Conservation (phyloP, 2,797 vertebrate species). For the Graptemys geographica region DNA sequence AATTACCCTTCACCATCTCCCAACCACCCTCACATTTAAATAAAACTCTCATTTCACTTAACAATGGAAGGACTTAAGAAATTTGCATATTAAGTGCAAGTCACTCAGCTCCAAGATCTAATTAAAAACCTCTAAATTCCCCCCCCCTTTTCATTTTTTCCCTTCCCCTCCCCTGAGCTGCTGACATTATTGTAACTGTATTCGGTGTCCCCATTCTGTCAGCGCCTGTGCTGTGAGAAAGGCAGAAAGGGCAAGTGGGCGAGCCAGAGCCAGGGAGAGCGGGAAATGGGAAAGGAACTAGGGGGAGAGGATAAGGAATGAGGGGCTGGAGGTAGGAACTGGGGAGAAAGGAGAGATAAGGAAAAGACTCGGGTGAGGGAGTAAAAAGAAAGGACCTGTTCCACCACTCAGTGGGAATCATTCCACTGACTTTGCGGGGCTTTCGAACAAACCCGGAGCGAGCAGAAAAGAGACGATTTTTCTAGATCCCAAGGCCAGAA, state of each 20-base stretch:
- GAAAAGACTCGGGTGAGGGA: not conserved
- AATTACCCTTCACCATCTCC: slow-evolving; percentile 63
- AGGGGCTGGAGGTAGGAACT: not conserved
- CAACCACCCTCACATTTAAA: slow-evolving; percentile 72
- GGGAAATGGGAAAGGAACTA: not conserved
- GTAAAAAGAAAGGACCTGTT: not conserved
- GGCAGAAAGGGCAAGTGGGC: not conserved
- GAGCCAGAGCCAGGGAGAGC: not conserved
- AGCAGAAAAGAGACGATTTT: not conserved
- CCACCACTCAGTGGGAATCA: not conserved
- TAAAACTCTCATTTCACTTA: slow-evolving; percentile 72
- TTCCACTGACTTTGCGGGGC: not conserved
- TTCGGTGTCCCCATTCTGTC: slow-evolving; percentile 79
- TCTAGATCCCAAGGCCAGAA: not conserved
- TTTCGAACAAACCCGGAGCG: not conserved
- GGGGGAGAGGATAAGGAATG: not conserved
- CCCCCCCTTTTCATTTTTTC: slow-evolving; percentile 56
- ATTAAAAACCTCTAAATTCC: slow-evolving; percentile 65
- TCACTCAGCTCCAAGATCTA: slow-evolving; percentile 64
- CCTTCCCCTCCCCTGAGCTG: slow-evolving; percentile 64
- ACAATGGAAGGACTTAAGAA: slow-evolving; percentile 67
- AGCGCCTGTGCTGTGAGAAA: slow-evolving; percentile 46
- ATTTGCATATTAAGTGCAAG: slow-evolving; percentile 77
- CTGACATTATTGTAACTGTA: slow-evolving; percentile 66
- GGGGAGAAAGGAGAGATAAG: not conserved